Base-by-base conservation (phyloP, 2,888 invertebrate genomes). In the Rhogogaster chlorosoma region DNA sequence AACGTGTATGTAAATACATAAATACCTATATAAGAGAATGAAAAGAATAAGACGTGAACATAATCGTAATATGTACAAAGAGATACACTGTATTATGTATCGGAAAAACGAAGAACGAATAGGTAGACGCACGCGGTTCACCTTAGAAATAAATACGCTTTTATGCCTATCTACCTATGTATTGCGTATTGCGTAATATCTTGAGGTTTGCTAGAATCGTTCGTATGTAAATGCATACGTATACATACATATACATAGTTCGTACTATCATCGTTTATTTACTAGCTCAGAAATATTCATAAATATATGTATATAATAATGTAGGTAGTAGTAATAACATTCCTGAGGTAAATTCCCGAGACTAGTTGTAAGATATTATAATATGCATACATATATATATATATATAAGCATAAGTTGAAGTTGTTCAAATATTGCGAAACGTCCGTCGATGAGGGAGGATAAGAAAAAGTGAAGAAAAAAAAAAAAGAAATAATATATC, bases 281-380 rank as follows among this genome's bases (percentile, higher is more conserved):
- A 53, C 53, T 53, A 53, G n/a, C 53, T 18, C 7, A n/a, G 53
- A 53, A 53, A 53, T 53, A 49, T 49, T 3, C 49, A 49, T 49
- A 49, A 49, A 49, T 67, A 67, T 29, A 67, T 7, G 12, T 32
- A 67, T 29, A 61, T 61, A 61, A 26, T 22, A 61, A 26, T 61
- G 61, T 61, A 61, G 22, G 61, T 53, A 57, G 61, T 26, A 61
- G 26, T 61, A 70, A 36, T 36, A 36, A 7, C 36, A 70, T 70
- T 70, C 70, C 70, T 70, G 32, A 70, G 70, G 38, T 70, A 70
- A 70, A 70, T 70, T 70, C 32, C n/a, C 67, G 67, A 15, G 67
- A 32, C 26, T 15, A 67, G 32, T 32, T 26, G 29, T 67, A 22
- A 32, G 32, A 70, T 36, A 64, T 29, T 15, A 6, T 18, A 18